Base-by-base conservation (phyloP, 2,797 vertebrate genomes). In the Neoniphon sammara region DNA sequence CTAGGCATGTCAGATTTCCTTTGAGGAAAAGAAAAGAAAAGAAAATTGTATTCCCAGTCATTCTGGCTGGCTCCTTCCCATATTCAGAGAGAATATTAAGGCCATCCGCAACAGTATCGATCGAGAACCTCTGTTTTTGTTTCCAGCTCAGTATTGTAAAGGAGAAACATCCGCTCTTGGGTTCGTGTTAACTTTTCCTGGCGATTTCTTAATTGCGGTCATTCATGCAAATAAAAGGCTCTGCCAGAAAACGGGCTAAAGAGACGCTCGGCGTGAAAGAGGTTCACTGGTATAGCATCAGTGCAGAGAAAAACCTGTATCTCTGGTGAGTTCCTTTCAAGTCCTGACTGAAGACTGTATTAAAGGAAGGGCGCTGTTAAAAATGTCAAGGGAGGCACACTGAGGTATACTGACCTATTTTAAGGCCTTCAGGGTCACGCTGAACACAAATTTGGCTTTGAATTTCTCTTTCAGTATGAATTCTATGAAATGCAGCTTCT, bases 281-380 rank as follows among this genome's bases (percentile, higher is more conserved):
- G 63, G 25, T 34, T 77, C 47, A 27, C 49, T 75, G 77, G 81
- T 80, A 59, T 50, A 74, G 72, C 73, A 71, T 59, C 64, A 76
- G 86, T 76, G 70, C 54, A 44, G 30, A 49, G 66, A 63, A 84
- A 88, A 83, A 75, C 71, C 67, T 31, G 55, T 65, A 70, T 76
- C 68, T 85, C 77, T 90, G 88, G 86, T 75, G 77, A 87, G 73
- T 56, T 70, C 27, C 80, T 89, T 81, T 88, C 75, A 86, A 85
- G 80, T 85, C 58, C 58, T 70, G 53, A 55, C 21, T 25, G 10
- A 15, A 55, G 23, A 55, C 23, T 55, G 27, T 25, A 55, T 25
- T 69, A 80, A 82, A 49, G 71, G 56, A 49, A 63, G 70, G 54
- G 15, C 61, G 53, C 73, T 57, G 81, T 77, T 55, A 75, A 60